phyloP scores from a whole-genome alignment of 2,888 invertebrate species.

The Syrphus vitripennis region DNA sequence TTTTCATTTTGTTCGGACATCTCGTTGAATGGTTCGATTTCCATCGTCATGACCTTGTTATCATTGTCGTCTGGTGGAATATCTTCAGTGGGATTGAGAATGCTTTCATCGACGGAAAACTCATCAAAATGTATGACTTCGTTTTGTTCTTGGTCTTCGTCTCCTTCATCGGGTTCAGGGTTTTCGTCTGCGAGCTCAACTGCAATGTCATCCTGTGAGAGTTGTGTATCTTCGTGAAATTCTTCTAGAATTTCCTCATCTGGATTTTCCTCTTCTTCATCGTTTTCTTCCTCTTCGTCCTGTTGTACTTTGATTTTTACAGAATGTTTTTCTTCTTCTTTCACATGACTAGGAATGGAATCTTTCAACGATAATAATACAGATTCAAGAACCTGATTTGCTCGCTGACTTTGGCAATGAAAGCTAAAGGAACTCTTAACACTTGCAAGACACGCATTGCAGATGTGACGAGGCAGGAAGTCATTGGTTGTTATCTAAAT shows the following conservation, averaged over 20 bases:
- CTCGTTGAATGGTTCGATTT: conserved; percentile 23
- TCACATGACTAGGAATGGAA: background rate
- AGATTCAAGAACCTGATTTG: conserved; percentile 19
- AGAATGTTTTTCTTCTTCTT: background rate
- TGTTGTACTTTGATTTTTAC: background rate
- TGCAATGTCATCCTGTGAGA: background rate
- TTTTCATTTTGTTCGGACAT: conserved; percentile 12
- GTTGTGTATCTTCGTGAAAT: background rate
- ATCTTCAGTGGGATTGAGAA: background rate
- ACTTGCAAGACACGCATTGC: conserved; percentile 26
- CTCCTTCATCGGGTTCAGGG: background rate
- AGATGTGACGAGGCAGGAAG: conserved; percentile 41
- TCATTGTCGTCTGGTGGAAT: background rate
- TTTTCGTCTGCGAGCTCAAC: background rate
- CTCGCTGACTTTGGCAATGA: conserved; percentile 19
- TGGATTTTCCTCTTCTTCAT: background rate
- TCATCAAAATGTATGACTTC: background rate
- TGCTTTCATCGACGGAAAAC: background rate
- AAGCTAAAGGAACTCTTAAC: conserved; percentile 42
- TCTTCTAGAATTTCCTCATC: background rate
- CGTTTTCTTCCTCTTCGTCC: background rate
- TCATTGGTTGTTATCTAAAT: conserved; percentile 34
- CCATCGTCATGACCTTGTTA: background rate
- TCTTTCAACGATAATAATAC: background rate
- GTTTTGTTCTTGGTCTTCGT: background rate